Conservation (phyloP, 2,888 invertebrate species). For the Apamea crenata region DNA sequence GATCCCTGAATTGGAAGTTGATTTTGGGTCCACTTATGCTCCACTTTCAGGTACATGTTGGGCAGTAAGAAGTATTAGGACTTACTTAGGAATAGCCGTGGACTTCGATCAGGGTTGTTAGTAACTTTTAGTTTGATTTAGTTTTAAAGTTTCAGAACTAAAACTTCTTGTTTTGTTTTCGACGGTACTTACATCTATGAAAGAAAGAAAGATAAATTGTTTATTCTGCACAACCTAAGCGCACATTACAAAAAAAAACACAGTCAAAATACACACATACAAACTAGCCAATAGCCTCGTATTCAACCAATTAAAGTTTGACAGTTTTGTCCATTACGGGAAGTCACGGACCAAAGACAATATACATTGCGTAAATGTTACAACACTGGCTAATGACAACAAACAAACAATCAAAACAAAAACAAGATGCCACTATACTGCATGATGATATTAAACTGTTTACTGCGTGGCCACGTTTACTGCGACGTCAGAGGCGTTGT, state of each 20-base stretch:
- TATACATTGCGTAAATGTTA: no score
- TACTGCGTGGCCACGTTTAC: not conserved
- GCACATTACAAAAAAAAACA: not conserved
- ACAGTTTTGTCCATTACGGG: not conserved
- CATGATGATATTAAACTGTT: not conserved
- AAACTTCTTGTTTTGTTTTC: not conserved
- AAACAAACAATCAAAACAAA: not conserved
- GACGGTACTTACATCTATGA: not conserved
- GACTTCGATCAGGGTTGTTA: not conserved
- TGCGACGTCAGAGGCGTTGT: not conserved
- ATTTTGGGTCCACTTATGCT: conserved; percentile 47
- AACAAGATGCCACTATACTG: not conserved
- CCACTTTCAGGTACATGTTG: conserved; percentile 38
- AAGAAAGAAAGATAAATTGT: not conserved
- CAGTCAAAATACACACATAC: not conserved
- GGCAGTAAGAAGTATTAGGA: conserved; percentile 9
- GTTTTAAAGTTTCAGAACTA: not conserved
- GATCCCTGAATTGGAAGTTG: conserved; percentile 49
- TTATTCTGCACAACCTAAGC: not conserved
- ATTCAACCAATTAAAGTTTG: not conserved
- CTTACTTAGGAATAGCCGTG: not conserved
- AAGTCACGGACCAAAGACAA: not conserved
- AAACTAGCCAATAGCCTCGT: not conserved
- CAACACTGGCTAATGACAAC: not conserved
- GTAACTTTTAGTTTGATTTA: not conserved